These are phyloP conservation scores for Pristionchus mayeri DNA, from an alignment of 2,888 invertebrate species.

Conservation along the genomic window DNA sequence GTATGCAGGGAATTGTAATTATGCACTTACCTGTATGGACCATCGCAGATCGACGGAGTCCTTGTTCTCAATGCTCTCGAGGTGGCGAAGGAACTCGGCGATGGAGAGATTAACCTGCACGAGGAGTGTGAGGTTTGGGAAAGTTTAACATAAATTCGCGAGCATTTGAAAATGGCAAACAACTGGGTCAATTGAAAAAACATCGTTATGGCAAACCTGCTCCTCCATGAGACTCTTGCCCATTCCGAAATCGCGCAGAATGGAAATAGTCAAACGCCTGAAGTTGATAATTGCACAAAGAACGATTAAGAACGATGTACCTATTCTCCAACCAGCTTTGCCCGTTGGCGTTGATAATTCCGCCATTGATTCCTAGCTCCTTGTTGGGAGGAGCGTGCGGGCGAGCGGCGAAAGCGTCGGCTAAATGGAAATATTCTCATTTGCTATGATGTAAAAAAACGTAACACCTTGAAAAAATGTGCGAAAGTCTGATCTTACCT, in stretches of 20 bases:
- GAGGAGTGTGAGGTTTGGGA: no score
- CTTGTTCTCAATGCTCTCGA: neutral
- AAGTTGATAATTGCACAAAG: no score
- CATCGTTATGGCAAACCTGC: neutral
- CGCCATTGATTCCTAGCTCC: neutral
- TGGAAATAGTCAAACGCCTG: neutral
- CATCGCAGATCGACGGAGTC: neutral
- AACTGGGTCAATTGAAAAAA: no score
- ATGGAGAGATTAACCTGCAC: neutral
- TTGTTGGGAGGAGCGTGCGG: neutral
- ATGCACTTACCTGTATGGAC: neutral
- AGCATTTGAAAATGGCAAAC: no score
- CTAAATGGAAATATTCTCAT: neutral
- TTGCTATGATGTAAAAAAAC: no score
- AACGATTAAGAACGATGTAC: neutral
- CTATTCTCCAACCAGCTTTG: slow-evolving; percentile 14
- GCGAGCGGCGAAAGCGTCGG: neutral
- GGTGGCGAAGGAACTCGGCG: neutral
- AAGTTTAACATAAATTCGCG: no score
- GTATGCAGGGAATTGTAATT: neutral
- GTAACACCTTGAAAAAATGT: no score
- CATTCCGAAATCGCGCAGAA: slow-evolving; percentile 13
- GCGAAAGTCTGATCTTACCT: neutral
- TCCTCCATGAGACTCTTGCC: slow-evolving; percentile 24
- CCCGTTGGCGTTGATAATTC: slow-evolving; percentile 19